phyloP scores from a whole-genome alignment of 2,113 vertebrate genomes.

The Pantherophis guttatus region DNA sequence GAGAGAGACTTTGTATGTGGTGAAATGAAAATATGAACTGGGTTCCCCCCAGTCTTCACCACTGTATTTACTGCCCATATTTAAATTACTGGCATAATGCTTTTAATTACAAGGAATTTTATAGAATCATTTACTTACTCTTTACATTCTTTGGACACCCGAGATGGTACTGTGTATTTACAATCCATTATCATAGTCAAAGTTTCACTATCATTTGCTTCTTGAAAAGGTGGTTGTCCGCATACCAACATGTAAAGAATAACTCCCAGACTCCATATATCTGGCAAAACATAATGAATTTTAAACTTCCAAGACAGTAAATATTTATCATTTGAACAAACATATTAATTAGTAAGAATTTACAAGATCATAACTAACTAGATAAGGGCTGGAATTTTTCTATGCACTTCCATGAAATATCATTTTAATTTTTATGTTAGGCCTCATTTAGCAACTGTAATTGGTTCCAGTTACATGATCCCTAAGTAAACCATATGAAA shows the following conservation, averaged over 20 bases:
- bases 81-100: not conserved
- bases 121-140: slow-evolving; percentile 79
- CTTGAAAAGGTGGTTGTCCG: slow-evolving; percentile 95
- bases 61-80: not conserved
- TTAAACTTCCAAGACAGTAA: not conserved
- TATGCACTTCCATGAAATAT: not conserved
- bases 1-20: too few species aligned
- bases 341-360: not conserved
- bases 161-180: slow-evolving; percentile 92
- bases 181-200: slow-evolving; percentile 99
- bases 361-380: not conserved
- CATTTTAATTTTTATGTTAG: not conserved
- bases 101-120: not conserved
- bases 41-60: not conserved
- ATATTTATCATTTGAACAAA: not conserved
- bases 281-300: slow-evolving; percentile 61
- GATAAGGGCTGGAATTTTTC: not conserved
- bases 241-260: slow-evolving; percentile 99
- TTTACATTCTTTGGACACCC: slow-evolving; percentile 90
- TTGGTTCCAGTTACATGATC: not conserved
- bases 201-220: slow-evolving; percentile 98
- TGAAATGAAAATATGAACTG: not conserved
- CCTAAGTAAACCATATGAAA: not conserved
- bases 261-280: slow-evolving; percentile 98
- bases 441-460: too few species aligned